Evolutionary conservation across 1,140 invertebrate genomes (phyloP), one percentile per base, ranked within the genome.

Genomic region (Oryzaephilus surinamensis): DNA sequence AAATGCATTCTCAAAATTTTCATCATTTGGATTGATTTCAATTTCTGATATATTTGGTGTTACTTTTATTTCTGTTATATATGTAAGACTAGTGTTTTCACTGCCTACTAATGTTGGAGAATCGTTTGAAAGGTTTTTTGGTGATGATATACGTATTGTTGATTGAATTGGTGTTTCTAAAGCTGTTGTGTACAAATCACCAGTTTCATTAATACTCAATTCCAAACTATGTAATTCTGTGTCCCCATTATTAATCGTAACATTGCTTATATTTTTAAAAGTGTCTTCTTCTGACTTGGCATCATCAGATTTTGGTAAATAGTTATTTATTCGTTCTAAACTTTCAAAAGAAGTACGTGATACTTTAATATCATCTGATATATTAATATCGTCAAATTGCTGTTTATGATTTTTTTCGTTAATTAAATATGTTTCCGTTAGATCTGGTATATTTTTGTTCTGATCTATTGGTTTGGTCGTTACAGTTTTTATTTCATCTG

Each of bases 321-420:
- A n/a, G n/a, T n/a, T n/a, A n/a, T n/a, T n/a, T n/a, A n/a, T n/a
- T 62, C 48, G 62, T 53, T 73, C 70, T 33, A 72, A 60, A 43
- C 65, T 72, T 35, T 69, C 69, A 19, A 71, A 68, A 4, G 69
- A 64, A 54, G 69, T 70, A 34, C 71, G 57, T 4, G 69, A 71
- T 8, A 72, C 69, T 61, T 74, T 75, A 34, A 74, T 62, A 51
- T 74, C 71, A 48, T 74, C 72, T 0, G 71, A 68, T 43, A 74
- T 63, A 41, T 74, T 74, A 0, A 67, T 73, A 43, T 73, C 71
- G 19, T 54, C 50, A n/a, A n/a, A n/a, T n/a, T 13, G 10, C 26
- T 29, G 31, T 38, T 13, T 21, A 27, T 36, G 24, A 13, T 16
- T 20, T 8, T 14, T 43, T 46, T 61, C 58, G n/a, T 50, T 47